Evolutionary conservation across 2,113 vertebrate species (phyloP).

Genomic region (Hiodon tergisus): DNA sequence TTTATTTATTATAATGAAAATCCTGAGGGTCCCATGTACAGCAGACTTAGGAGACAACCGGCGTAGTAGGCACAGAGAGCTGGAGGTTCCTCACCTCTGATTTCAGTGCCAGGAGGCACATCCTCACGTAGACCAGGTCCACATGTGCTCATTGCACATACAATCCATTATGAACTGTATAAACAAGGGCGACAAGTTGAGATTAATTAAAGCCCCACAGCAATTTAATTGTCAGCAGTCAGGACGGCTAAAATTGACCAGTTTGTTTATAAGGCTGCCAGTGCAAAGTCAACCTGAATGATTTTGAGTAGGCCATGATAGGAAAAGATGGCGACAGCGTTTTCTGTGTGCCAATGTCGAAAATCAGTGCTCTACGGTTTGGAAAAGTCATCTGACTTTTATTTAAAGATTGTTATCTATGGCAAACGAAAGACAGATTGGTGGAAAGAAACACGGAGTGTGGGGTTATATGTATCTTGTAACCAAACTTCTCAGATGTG

Average conservation of each 20-base stretch:
- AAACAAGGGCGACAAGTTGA: slow-evolving; percentile 83
- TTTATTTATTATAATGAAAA: too few species aligned
- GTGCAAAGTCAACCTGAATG: slow-evolving; percentile 74
- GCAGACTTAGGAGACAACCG: slow-evolving; percentile 22
- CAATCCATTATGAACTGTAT: slow-evolving; percentile 73
- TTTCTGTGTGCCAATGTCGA: slow-evolving; percentile 15
- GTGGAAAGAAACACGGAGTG: neutral
- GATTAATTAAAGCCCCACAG: slow-evolving; percentile 78
- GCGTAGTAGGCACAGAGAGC: slow-evolving; percentile 69
- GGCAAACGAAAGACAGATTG: too few species aligned
- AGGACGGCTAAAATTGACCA: slow-evolving; percentile 73
- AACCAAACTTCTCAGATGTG: too few species aligned
- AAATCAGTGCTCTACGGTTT: neutral
- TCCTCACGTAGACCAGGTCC: slow-evolving; percentile 53
- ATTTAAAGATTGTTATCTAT: too few species aligned
- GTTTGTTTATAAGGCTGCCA: slow-evolving; percentile 72
- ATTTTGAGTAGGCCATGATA: slow-evolving; percentile 77
- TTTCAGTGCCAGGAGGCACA: slow-evolving; percentile 35
- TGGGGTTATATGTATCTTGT: too few species aligned
- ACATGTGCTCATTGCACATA: slow-evolving; percentile 64
- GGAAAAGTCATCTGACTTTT: too few species aligned
- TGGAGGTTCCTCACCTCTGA: slow-evolving; percentile 42
- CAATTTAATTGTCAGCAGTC: slow-evolving; percentile 84
- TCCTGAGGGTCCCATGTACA: neutral
- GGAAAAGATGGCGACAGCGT: slow-evolving; percentile 1